Evolutionary conservation across 2,888 invertebrate species (phyloP).

Genomic region (Priocnemis perturbator): DNA sequence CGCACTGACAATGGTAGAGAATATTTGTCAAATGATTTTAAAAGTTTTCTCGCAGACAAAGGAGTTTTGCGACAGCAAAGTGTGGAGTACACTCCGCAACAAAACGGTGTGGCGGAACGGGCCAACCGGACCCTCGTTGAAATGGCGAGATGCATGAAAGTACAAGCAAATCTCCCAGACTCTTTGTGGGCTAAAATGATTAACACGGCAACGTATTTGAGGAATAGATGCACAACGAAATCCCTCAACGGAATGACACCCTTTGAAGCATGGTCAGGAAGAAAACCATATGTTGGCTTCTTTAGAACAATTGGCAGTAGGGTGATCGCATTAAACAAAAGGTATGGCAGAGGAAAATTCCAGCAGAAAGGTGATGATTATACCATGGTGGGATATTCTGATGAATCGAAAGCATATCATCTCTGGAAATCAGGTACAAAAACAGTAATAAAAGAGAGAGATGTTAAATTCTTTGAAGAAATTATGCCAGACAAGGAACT

Average conservation of each 20-base stretch:
- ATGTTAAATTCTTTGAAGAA: slow-evolving; percentile 4
- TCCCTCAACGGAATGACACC: slow-evolving; percentile 19
- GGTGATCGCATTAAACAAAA: slow-evolving; percentile 43
- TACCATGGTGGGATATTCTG: slow-evolving; percentile 1
- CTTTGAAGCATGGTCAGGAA: slow-evolving; percentile 34
- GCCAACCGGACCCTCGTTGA: slow-evolving; percentile 60
- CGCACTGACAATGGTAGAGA: slow-evolving; percentile 40
- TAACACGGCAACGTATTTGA: slow-evolving; percentile 23
- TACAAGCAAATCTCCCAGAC: slow-evolving; percentile 43
- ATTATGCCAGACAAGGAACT: not conserved
- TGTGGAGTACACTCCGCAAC: slow-evolving; percentile 51
- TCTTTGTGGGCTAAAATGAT: slow-evolving; percentile 58
- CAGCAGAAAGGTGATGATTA: not conserved
- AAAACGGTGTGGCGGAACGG: slow-evolving; percentile 61
- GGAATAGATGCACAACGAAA: slow-evolving; percentile 32
- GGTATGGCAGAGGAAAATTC: slow-evolving; percentile 8
- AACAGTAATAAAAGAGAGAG: not conserved
- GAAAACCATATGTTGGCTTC: slow-evolving; percentile 45
- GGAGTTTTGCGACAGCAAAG: slow-evolving; percentile 29
- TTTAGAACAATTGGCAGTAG: slow-evolving; percentile 45
- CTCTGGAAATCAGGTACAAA: slow-evolving; percentile 2
- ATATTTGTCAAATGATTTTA: slow-evolving; percentile 39
- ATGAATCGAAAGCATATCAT: slow-evolving; percentile 7
- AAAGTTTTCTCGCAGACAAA: slow-evolving; percentile 21
- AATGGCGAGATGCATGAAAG: slow-evolving; percentile 3